Conservation (phyloP, 2,113 vertebrate genomes). For the Micronycteris hirsuta region DNA sequence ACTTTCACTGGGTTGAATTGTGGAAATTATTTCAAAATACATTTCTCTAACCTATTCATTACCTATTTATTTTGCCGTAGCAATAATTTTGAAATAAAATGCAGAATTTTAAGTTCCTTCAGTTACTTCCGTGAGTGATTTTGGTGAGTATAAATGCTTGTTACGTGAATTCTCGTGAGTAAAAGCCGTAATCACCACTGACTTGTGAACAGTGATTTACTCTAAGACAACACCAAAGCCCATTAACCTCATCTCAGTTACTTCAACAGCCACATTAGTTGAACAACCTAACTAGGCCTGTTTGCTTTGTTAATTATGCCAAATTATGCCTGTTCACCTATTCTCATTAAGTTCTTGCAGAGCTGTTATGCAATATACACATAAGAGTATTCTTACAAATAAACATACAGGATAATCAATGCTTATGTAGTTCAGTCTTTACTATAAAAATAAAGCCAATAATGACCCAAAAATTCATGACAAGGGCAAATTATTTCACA, state of each 20-base stretch:
- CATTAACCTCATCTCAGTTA: conserved; percentile 2
- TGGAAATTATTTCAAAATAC: conserved; percentile 60
- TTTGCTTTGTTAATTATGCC: conserved; percentile 34
- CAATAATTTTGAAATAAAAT: conserved; percentile 8
- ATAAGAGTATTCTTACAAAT: conserved; percentile 23
- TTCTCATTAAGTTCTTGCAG: background rate
- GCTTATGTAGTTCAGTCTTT: background rate
- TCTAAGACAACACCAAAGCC: background rate
- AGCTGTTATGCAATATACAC: background rate
- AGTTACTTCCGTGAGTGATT: conserved; percentile 45
- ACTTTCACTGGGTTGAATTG: background rate
- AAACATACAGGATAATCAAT: background rate
- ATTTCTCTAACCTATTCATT: conserved; percentile 47
- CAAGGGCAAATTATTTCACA: background rate
- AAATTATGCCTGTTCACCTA: background rate
- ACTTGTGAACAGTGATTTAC: conserved; percentile 2
- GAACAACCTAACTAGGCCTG: background rate
- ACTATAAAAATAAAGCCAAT: background rate
- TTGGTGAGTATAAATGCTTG: background rate
- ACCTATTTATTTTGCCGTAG: conserved; percentile 45
- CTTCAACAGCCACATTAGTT: conserved; percentile 17
- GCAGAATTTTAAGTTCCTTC: conserved; percentile 37
- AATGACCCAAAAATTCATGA: background rate
- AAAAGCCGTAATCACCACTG: conserved; percentile 23
- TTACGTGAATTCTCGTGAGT: conserved; percentile 35